Evolutionary conservation across 2,113 vertebrate species (phyloP).

Genomic region (Oxygymnocypris stewartii): DNA sequence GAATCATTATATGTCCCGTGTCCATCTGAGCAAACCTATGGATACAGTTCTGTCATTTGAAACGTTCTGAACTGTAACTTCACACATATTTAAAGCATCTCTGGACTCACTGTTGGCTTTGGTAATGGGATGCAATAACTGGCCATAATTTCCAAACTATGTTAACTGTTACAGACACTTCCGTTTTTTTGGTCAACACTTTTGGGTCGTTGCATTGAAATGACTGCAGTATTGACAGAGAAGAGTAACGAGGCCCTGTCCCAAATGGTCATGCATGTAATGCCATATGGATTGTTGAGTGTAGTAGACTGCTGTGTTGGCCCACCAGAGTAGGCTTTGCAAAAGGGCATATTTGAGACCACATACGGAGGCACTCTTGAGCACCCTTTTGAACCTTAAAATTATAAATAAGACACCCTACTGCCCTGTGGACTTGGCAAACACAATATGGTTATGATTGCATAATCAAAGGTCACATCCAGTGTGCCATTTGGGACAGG

Average conservation of each 20-base stretch:
- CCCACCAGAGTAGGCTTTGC: neutral
- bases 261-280: conserved; percentile 5
- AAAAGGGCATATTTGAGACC: conserved; percentile 6
- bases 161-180: neutral
- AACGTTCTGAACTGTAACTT: neutral
- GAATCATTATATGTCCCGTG: conserved; percentile 87
- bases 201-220: neutral
- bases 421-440: neutral
- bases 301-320: neutral
- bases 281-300: conserved; percentile 1
- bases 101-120: neutral
- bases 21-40: conserved; percentile 64
- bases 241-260: neutral
- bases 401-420: neutral
- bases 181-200: neutral
- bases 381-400: neutral
- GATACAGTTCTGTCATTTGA: neutral
- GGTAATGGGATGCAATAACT: neutral
- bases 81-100: neutral
- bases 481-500: neutral
- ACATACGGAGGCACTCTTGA: neutral
- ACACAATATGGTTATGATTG: neutral
- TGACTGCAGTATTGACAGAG: neutral
- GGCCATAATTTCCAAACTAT: neutral
- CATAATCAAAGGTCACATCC: neutral